These are phyloP conservation scores for Eptesicus fuscus DNA, from an alignment of 2,113 vertebrate species.

Conservation along the genomic window DNA sequence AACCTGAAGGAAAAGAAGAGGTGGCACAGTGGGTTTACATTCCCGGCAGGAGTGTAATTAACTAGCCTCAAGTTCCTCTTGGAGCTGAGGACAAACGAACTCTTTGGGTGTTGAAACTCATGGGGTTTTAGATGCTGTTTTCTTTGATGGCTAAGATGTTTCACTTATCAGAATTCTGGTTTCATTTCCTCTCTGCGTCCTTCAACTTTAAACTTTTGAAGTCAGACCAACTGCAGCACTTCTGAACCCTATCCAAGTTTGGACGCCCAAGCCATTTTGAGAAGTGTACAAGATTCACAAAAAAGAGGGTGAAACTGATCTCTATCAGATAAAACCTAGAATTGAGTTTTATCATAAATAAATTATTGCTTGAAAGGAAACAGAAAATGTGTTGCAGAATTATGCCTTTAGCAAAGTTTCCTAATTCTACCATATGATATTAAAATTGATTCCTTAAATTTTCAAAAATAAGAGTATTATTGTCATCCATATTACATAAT, in stretches of 20 bases:
- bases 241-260: not conserved
- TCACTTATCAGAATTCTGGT: not conserved
- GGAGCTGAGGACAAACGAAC: not conserved
- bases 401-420: not conserved
- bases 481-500: not conserved
- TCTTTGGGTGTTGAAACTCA: not conserved
- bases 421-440: not conserved
- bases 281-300: not conserved
- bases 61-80: not conserved
- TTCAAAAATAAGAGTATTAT: not conserved
- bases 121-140: not conserved
- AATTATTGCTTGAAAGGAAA: slow-evolving; percentile 30
- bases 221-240: not conserved
- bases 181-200: not conserved
- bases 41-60: not conserved
- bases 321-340: not conserved
- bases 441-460: not conserved
- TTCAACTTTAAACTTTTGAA: not conserved
- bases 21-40: accelerated
- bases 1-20: not conserved
- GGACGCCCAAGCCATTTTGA: not conserved
- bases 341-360: not conserved
- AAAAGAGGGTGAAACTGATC: not conserved
- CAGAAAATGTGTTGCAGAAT: slow-evolving; percentile 19
- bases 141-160: not conserved